Evolutionary conservation across 35 echinoderm and acorn worm species (phyloP).

Genomic region (Heliocidaris erythrogramma): DNA sequence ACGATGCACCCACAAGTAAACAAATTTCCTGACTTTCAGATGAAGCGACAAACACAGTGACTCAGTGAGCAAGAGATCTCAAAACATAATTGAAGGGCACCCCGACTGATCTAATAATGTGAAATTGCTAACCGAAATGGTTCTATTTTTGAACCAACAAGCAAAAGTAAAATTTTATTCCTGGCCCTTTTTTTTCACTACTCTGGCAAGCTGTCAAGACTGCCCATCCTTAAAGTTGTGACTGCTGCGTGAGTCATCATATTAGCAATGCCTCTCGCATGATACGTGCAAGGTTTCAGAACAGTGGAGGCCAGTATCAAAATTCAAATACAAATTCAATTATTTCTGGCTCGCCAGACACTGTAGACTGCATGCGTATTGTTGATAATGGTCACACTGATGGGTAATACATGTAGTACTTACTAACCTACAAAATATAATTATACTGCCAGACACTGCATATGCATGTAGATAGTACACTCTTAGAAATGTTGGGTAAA

Average conservation of each 20-base stretch:
- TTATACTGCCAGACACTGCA: too few species aligned
- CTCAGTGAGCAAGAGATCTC: neutral
- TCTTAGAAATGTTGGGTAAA: too few species aligned
- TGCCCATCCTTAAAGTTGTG: neutral
- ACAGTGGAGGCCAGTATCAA: neutral
- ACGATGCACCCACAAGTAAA: neutral
- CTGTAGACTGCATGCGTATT: neutral
- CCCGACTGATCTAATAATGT: slow-evolving; percentile 2
- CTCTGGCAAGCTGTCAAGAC: neutral
- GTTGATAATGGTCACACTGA: too few species aligned
- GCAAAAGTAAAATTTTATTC: neutral
- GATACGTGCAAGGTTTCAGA: neutral
- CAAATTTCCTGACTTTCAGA: neutral
- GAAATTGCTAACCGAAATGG: slow-evolving; percentile 2
- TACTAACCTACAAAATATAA: too few species aligned
- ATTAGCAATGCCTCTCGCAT: neutral
- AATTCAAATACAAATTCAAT: slow-evolving; percentile 19
- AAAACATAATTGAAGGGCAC: neutral
- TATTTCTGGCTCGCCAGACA: neutral
- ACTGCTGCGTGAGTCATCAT: neutral
- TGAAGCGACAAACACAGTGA: neutral
- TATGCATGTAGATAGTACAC: too few species aligned
- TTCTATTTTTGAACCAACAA: neutral
- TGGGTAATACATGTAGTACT: too few species aligned
- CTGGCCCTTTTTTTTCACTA: neutral